Evolutionary conservation across 2,888 invertebrate species (phyloP).

Genomic region (Brachyopa scutellaris): DNA sequence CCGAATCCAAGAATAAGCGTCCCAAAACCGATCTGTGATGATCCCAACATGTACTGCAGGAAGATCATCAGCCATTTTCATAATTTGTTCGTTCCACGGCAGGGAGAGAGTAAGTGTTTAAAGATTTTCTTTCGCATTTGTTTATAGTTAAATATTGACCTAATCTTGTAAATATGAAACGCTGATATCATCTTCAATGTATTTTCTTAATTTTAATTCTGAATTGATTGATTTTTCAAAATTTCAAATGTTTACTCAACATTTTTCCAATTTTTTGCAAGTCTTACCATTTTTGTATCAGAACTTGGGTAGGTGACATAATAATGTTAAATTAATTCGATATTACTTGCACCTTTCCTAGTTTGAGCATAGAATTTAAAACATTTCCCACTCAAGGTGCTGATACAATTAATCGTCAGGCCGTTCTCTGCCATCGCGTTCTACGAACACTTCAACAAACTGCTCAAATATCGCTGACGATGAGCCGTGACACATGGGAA

Average conservation of each 20-base stretch:
- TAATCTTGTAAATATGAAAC: too few relatives aligned
- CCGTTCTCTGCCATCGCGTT: constrained; percentile 95
- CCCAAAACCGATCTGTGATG: constrained; percentile 93
- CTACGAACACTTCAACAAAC: constrained; percentile 92
- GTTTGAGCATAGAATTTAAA: constrained; percentile 8
- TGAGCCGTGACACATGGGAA: constrained; percentile 96
- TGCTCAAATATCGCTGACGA: constrained; percentile 87
- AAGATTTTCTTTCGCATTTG: too few relatives aligned
- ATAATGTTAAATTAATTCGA: neutral
- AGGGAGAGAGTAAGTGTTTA: constrained; percentile 91
- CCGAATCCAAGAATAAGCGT: constrained; percentile 93
- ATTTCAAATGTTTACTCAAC: neutral
- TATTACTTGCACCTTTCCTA: neutral
- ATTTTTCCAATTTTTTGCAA: constrained; percentile 84
- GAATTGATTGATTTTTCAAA: too few relatives aligned
- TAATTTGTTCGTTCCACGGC: constrained; percentile 95
- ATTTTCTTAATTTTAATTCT: too few relatives aligned
- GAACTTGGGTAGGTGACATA: constrained; percentile 88
- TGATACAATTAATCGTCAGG: constrained; percentile 95
- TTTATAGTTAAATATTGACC: too few relatives aligned
- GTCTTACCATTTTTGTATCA: constrained; percentile 95
- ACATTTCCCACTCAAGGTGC: constrained; percentile 84
- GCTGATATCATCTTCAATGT: too few relatives aligned
- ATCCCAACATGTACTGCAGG: constrained; percentile 94
- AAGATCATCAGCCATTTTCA: constrained; percentile 96